Conservation (phyloP, 1,140 invertebrate species). For the Orchesella cincta region DNA sequence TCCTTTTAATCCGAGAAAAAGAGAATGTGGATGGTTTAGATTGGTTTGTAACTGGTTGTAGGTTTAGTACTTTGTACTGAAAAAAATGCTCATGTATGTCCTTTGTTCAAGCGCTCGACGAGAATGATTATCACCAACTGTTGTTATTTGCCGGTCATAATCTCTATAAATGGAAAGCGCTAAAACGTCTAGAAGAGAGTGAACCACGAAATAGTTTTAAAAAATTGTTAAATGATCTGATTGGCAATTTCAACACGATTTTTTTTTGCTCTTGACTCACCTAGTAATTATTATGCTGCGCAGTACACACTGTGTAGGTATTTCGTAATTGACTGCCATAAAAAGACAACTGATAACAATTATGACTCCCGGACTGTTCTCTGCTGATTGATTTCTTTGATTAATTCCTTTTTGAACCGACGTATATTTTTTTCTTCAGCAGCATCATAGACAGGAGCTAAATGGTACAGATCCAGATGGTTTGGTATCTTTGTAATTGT, state of each 20-base stretch:
- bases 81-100: too few relatives aligned
- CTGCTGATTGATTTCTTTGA: slow-evolving; percentile 23
- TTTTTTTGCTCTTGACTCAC: neutral
- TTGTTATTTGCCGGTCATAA: slow-evolving; percentile 3
- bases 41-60: too few relatives aligned
- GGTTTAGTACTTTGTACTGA: too few relatives aligned
- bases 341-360: slow-evolving; percentile 17
- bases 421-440: too few relatives aligned
- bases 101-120: too few relatives aligned
- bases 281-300: neutral
- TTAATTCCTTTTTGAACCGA: slow-evolving; percentile 6
- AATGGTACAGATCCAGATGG: neutral
- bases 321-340: slow-evolving; percentile 27
- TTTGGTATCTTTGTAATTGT: neutral
- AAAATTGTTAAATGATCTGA: slow-evolving; percentile 15
- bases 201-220: neutral
- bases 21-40: too few relatives aligned
- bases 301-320: neutral
- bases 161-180: slow-evolving; percentile 2
- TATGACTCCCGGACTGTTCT: slow-evolving; percentile 18
- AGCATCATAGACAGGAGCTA: neutral
- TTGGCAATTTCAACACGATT: slow-evolving; percentile 1
- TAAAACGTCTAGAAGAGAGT: slow-evolving; percentile 18
- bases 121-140: neutral
- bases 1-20: too few relatives aligned